Conservation (phyloP, 1,140 invertebrate genomes). For the Pemphigus obesinymphae region DNA sequence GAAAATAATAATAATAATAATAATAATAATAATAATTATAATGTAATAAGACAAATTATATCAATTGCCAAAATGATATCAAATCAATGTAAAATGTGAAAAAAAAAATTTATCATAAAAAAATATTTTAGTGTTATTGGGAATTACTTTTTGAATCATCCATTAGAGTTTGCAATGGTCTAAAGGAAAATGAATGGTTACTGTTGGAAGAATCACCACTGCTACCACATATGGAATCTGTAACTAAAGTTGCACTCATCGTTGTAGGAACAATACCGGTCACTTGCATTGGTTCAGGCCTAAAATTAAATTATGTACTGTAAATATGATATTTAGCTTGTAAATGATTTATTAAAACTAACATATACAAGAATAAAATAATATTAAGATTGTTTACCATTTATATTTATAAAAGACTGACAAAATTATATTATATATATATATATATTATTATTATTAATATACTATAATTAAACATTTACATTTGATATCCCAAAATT, state of each 20-base stretch:
- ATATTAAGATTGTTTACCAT: too few relatives aligned
- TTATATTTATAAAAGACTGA: too few relatives aligned
- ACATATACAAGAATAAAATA: too few relatives aligned
- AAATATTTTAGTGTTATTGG: constrained; percentile 6
- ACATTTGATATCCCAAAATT: too few relatives aligned
- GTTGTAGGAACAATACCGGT: constrained; percentile 40
- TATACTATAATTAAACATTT: too few relatives aligned
- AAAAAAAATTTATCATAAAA: neutral
- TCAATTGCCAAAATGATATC: constrained; percentile 1
- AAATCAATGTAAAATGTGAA: neutral
- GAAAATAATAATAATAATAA: neutral
- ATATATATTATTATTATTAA: too few relatives aligned
- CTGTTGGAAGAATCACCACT: constrained; percentile 36
- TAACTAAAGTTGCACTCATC: constrained; percentile 25
- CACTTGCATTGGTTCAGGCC: constrained; percentile 35
- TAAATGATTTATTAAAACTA: too few relatives aligned
- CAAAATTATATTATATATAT: too few relatives aligned
- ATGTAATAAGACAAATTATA: neutral
- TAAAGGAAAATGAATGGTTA: constrained; percentile 33
- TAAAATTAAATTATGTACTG: neutral
- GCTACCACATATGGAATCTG: constrained; percentile 23
- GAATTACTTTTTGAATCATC: constrained; percentile 35
- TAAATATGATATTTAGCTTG: too few relatives aligned
- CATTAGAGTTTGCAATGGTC: constrained; percentile 19
- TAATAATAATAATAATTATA: neutral